Evolutionary conservation across 2,113 vertebrate genomes (phyloP), one percentile per base, ranked within the genome.

Genomic region (Rhinolophus ferrumequinum): DNA sequence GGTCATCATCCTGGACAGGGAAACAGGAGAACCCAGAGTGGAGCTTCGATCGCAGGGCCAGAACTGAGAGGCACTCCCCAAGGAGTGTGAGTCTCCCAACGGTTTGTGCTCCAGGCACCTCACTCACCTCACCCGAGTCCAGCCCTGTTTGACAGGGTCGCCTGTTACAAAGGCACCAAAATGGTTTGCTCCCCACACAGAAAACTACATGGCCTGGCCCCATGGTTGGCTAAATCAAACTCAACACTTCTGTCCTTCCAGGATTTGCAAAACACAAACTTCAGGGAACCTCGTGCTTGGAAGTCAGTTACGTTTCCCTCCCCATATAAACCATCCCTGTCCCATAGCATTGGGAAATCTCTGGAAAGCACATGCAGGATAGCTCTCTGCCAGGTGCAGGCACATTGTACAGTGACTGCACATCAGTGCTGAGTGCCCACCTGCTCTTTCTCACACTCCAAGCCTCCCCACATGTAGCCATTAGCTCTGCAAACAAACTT

Each of bases 371-470:
- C 28, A 2, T 30, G 16, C 22, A 30, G 81, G 56, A 1, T 4
- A 12, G 6, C 28, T 56, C 54, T 47, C 18, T 2, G 2, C 69
- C 41, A 2, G 35, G 54, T 9, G 77, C 70, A 67, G 91, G n/a
- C 33, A 52, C 76, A 70, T 56, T 66, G 66, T 28, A 8, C 87
- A 9, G 1, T 28, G n/a, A 30, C 11, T 56, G 58, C 64, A 28
- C 52, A 44, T 54, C 22, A 2, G 50, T 2, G 2, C 10, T 6
- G 8, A 7, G 21, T 15, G 28, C 1, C 24, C 72, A 13, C 0
- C 70, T 41, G 15, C 9, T 54, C 28, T 19, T 47, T 28, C 22
- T 90, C 76, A 33, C 22, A 0, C 11, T 24, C 14, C 85, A 50
- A 18, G 21, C 60, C 70, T 90, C n/a, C 13, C 56, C 4, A 2